These are phyloP conservation scores for Centropyge bicolor DNA, from an alignment of 2,797 vertebrate species.

Conservation along the genomic window DNA sequence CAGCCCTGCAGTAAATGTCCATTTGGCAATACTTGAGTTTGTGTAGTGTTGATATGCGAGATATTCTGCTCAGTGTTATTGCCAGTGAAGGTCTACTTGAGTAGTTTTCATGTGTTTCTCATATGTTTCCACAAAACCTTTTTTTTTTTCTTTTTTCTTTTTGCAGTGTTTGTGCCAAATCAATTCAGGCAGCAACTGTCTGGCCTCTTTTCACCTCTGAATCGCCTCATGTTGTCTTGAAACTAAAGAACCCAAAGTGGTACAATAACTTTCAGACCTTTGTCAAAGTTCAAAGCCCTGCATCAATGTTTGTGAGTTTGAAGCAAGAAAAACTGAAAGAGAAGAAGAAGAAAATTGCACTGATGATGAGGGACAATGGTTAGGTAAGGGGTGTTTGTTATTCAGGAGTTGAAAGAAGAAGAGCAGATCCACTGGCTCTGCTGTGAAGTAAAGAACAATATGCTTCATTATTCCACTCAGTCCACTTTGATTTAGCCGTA, in stretches of 20 bases:
- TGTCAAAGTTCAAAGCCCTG: not conserved
- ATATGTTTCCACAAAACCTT: conserved; percentile 1
- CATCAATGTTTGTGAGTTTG: not conserved
- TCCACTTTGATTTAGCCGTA: conserved; percentile 16
- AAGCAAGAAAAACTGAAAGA: not conserved
- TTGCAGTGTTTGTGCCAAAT: conserved; percentile 12
- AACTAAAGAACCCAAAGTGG: not conserved
- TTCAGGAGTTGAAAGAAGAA: not conserved
- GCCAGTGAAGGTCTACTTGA: not conserved
- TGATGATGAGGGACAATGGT: not conserved
- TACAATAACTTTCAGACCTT: not conserved
- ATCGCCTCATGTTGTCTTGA: not conserved
- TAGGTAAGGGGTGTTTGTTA: not conserved
- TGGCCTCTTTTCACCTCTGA: not conserved
- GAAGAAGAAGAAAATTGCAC: not conserved
- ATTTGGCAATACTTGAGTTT: too few species aligned
- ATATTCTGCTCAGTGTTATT: conserved; percentile 22
- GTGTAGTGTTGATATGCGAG: not conserved
- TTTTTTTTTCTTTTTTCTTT: not conserved
- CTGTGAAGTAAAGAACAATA: conserved; percentile 27
- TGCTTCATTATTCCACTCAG: conserved; percentile 2
- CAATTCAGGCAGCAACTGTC: conserved; percentile 1
- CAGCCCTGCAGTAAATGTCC: not conserved
- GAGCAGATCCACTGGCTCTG: conserved; percentile 8
- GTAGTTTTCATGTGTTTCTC: conserved; percentile 4